Conservation (phyloP, 1,140 invertebrate species). For the Leptoteleia sp. region DNA sequence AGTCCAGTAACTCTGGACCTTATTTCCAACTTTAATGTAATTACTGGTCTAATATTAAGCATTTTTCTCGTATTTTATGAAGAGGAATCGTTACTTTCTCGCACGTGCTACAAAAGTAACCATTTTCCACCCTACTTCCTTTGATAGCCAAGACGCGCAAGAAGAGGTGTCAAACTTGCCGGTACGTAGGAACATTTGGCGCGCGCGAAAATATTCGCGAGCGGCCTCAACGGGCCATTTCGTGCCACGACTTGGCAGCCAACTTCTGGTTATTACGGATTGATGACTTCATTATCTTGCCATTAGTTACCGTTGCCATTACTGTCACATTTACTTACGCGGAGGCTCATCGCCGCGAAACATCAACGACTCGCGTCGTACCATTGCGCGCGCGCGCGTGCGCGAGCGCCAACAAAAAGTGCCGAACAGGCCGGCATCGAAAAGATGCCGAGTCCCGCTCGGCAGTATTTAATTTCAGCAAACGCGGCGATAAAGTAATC, state of each 20-base stretch:
- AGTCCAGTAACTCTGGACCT: too few species aligned
- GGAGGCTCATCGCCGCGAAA: constrained; percentile 13
- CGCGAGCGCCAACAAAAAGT: constrained; percentile 9
- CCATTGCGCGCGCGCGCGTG: background rate
- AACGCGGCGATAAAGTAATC: constrained; percentile 59
- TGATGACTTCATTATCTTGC: constrained; percentile 47
- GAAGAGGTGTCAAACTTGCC: too few species aligned
- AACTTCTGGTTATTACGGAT: constrained; percentile 39
- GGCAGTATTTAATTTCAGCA: constrained; percentile 51
- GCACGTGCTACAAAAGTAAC: too few species aligned
- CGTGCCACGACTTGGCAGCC: background rate
- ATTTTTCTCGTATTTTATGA: too few species aligned
- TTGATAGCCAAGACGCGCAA: too few species aligned
- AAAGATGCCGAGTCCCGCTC: constrained; percentile 11
- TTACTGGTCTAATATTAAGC: too few species aligned
- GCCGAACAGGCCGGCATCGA: constrained; percentile 12
- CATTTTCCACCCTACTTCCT: too few species aligned
- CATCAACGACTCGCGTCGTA: constrained; percentile 21
- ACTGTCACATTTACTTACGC: constrained; percentile 50
- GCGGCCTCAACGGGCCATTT: constrained; percentile 3
- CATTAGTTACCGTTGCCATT: constrained; percentile 51
- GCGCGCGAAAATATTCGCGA: background rate
- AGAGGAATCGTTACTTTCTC: too few species aligned
- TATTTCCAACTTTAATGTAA: too few species aligned
- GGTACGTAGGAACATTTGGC: too few species aligned